These are phyloP conservation scores for Lithophane socia DNA, from an alignment of 2,888 invertebrate species.

Conservation along the genomic window DNA sequence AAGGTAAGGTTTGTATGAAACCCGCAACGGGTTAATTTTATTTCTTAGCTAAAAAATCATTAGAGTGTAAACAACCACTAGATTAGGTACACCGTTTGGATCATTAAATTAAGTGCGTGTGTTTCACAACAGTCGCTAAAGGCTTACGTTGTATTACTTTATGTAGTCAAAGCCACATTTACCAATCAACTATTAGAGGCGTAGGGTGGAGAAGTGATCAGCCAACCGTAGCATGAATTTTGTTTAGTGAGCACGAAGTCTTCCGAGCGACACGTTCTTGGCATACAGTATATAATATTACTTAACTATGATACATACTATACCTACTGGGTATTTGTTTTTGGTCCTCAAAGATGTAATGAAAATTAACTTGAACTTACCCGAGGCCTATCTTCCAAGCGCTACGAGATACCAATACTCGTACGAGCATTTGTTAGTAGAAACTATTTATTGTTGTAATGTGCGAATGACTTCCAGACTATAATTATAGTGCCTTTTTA, in stretches of 20 bases:
- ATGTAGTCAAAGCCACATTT: constrained; percentile 65
- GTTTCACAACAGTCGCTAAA: constrained; percentile 61
- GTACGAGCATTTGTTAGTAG: not conserved
- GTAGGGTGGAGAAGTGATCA: constrained; percentile 54
- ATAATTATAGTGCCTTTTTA: not conserved
- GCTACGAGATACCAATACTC: constrained; percentile 10
- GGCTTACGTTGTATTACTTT: constrained; percentile 58
- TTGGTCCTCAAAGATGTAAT: constrained; percentile 10
- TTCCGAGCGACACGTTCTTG: constrained; percentile 22
- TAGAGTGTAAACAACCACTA: constrained; percentile 30
- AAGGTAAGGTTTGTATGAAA: not conserved
- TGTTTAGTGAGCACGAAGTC: constrained; percentile 61
- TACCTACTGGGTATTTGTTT: not conserved
- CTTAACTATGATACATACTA: not conserved
- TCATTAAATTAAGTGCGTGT: constrained; percentile 64
- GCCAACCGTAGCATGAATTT: constrained; percentile 62
- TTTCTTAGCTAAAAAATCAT: constrained; percentile 11
- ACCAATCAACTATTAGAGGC: constrained; percentile 68
- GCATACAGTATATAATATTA: constrained; percentile 24
- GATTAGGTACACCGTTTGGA: constrained; percentile 25
- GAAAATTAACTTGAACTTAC: constrained; percentile 18
- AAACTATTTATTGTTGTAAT: not conserved
- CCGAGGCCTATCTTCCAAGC: not conserved
- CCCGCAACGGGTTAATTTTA: constrained; percentile 11
- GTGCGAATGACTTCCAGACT: not conserved